Base-by-base conservation (phyloP, 2,888 invertebrate species). In the Pogonocherus hispidulus region DNA sequence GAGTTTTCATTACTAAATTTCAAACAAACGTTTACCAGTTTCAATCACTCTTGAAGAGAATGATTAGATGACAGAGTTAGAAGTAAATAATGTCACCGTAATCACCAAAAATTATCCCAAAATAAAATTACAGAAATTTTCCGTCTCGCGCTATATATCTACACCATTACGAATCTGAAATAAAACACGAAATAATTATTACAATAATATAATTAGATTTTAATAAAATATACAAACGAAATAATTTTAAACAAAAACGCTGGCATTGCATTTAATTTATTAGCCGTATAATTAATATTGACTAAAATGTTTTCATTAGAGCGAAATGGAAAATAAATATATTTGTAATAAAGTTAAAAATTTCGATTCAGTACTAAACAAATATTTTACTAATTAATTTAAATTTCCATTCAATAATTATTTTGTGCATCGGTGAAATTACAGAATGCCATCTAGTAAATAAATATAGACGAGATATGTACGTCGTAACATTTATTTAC, bases 341-440 rank as follows among this genome's bases (percentile, higher is more conserved):
- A 37, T 37, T 37, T 37, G 37, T 37, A 37, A 37, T 37, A 37
- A 37, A 37, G 37, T 37, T 37, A 37, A 37, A 37, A 37, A 37
- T 11, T n/a, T 5, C 37, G 9, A 37, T 37, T 8, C 11, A 37
- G 37, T 11, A 11, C 37, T 37, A 37, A 37, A 11, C 37, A 37
- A 37, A 37, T 11, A 37, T 37, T 37, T 37, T 37, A 37, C 1
- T 37, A 37, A 37, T 11, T 37, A 37, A 37, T 37, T 37, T 37
- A 37, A 37, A 37, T 37, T 37, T 37, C 37, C 8, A 37, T 37
- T 1, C 37, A n/a, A n/a, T 37, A 9, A 37, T 37, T 37, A 37
- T 37, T 37, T 37, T 9, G n/a, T 37, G 37, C 37, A 37, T 2
- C 37, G 37, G 37, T 37, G 37, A 37, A 37, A 37, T 37, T 3